Evolutionary conservation across 2,888 invertebrate genomes (phyloP).

Genomic region (Leptothorax acervorum): DNA sequence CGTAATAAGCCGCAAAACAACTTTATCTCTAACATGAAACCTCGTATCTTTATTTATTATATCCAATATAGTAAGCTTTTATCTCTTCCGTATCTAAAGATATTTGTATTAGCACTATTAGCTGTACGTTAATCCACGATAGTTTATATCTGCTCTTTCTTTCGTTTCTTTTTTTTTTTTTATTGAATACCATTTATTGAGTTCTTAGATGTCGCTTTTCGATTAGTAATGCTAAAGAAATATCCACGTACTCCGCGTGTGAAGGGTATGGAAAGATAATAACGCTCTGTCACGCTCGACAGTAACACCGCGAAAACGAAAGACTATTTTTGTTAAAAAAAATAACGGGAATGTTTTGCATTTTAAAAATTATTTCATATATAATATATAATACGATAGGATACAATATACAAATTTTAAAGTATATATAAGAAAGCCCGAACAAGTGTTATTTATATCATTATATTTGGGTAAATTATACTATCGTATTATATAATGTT

Average conservation of each 20-base stretch:
- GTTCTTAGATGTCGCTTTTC: not conserved
- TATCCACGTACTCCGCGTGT: not conserved
- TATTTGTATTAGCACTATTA: not conserved
- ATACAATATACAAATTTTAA: not conserved
- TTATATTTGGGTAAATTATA: constrained; percentile 2
- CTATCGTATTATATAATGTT: not conserved
- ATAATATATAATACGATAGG: not conserved
- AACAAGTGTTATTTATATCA: not conserved
- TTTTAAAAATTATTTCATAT: not conserved
- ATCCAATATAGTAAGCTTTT: not conserved
- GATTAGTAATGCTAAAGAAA: not conserved
- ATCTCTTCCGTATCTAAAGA: not conserved
- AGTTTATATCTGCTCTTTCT: not conserved
- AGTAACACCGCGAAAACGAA: not conserved
- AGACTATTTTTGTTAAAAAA: not conserved
- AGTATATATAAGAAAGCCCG: not conserved
- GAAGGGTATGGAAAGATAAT: not conserved
- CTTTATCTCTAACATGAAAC: constrained; percentile 1
- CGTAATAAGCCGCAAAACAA: not conserved
- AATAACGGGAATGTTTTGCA: not conserved
- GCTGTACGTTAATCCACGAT: not conserved
- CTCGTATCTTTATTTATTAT: constrained; percentile 25
- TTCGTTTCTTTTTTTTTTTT: not conserved
- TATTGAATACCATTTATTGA: not conserved
- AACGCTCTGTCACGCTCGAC: too few relatives aligned